phyloP scores from a whole-genome alignment of 2,888 invertebrate species.

The Scaptomyza reducta region DNA sequence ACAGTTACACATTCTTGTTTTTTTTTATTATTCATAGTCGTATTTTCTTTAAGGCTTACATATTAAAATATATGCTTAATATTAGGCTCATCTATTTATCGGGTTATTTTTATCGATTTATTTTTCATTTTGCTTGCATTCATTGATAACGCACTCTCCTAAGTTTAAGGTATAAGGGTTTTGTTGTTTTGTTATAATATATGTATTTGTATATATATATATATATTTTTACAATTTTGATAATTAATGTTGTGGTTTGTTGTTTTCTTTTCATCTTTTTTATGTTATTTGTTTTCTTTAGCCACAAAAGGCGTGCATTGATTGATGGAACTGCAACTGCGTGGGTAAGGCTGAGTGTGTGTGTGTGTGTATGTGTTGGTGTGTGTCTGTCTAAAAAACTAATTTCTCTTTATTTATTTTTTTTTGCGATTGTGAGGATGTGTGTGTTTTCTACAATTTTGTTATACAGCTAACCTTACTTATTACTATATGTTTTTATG shows the following conservation, averaged over 20 bases:
- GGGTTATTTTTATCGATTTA: conserved; percentile 63
- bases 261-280: conserved; percentile 1
- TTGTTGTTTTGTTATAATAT: conserved; percentile 1
- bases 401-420: conserved; percentile 28
- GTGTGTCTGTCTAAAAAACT: conserved; percentile 32
- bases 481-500: conserved; percentile 41
- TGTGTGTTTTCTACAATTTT: conserved; percentile 36
- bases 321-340: conserved; percentile 56
- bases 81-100: conserved; percentile 72
- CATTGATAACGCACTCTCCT: conserved; percentile 42
- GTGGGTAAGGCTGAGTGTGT: conserved; percentile 10
- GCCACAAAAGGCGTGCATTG: conserved; percentile 63
- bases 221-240: conserved; percentile 55
- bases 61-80: conserved; percentile 78
- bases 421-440: conserved; percentile 25
- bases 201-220: background rate
- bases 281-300: background rate
- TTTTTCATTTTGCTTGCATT: conserved; percentile 26
- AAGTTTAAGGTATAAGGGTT: conserved; percentile 58
- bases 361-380: conserved; percentile 7
- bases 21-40: conserved; percentile 75
- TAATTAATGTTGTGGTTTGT: conserved; percentile 43
- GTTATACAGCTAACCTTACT: conserved; percentile 55
- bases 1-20: conserved; percentile 66
- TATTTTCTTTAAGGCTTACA: conserved; percentile 80